Evolutionary conservation across 1,140 invertebrate species (phyloP).

Genomic region (Heliconius congener): DNA sequence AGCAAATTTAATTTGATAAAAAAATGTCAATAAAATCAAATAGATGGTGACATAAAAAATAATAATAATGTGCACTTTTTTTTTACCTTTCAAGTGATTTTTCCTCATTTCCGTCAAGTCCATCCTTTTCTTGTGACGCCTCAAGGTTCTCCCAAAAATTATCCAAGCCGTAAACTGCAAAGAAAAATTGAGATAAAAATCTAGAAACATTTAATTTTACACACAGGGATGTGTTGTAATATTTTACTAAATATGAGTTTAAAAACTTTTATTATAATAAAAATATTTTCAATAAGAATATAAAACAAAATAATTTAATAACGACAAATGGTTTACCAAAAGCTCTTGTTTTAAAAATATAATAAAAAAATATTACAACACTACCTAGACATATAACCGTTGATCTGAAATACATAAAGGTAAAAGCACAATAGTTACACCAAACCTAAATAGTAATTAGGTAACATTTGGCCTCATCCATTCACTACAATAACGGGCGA

Average conservation of each 20-base stretch:
- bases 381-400: background rate
- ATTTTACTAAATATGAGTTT: background rate
- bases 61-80: background rate
- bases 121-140: constrained; percentile 61
- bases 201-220: background rate
- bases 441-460: background rate
- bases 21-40: no score
- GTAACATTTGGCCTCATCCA: background rate
- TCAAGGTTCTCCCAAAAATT: constrained; percentile 75
- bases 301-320: background rate
- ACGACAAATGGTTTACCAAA: background rate
- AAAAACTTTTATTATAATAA: background rate
- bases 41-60: no score
- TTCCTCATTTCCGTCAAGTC: constrained; percentile 56
- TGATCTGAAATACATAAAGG: constrained; percentile 5
- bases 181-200: background rate
- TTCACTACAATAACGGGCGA: background rate
- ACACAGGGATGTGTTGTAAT: background rate
- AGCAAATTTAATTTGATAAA: no score
- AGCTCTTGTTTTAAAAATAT: background rate
- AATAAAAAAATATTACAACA: constrained; percentile 2
- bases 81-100: constrained; percentile 69
- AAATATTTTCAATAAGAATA: background rate
- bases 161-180: constrained; percentile 68
- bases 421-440: constrained; percentile 1